Evolutionary conservation across 2,113 vertebrate genomes (phyloP), one percentile per base, ranked within the genome.

Genomic region (Nematolebias whitei): DNA sequence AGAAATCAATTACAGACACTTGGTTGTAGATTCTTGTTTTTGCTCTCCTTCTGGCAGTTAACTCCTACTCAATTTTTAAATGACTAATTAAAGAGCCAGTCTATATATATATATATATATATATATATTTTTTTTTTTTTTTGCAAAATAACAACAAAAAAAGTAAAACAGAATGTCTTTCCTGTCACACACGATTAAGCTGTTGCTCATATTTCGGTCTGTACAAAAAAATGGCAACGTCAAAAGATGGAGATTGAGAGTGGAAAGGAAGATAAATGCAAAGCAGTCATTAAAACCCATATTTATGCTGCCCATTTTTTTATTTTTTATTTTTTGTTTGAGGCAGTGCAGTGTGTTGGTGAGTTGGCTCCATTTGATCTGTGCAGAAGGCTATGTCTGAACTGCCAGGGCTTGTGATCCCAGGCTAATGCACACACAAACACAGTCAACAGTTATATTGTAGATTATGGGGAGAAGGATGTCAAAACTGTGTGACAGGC

Each of bases 1-100:
- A 91, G 91, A 93, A 93, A 91, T 92, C 92, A 93, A 91, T 91
- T 89, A 88, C 85, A 78, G 80, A 89, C 82, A 75, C 83, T 86
- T 76, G 77, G 77, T 65, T 80, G 50, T 26, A 73, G 59, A 59
- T 79, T 62, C 44, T 68, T 66, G 47, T 22, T 65, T 71, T 75
- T 62, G 20, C 44, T 55, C 76, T 63, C 50, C 60, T 56, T 80
- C 51, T 1, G 32, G 60, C 49, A 58, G 51, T 73, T 73, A 48
- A 32, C 55, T 73, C 65, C 54, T 56, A 59, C 59, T 63, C 66
- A 38, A 43, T 67, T 66, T 82, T 86, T 80, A 82, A 24, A 54
- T 62, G 71, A 78, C 57, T 87, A 83, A 90, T 87, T 83, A 80
- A 68, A 82, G 63, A 76, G 63, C 62, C 24, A 61, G 77, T 85